Percentiles rank a stretch among this genome's conserved stretches.
Conservation (phyloP, 2,888 invertebrate genomes). For the Apoda limacodes region DNA sequence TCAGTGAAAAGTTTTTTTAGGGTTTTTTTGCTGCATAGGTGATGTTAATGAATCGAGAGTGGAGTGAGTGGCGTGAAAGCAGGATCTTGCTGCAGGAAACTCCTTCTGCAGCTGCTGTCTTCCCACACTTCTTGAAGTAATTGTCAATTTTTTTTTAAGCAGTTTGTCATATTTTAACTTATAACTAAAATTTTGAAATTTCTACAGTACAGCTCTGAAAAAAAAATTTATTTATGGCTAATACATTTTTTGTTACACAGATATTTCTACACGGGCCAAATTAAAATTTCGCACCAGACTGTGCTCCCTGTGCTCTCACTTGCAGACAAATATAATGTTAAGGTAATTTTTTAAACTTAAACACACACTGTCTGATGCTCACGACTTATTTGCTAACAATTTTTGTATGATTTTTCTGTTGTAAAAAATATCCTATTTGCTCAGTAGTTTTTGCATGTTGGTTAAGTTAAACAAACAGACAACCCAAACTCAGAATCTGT, state of each 20-base stretch:
- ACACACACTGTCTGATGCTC: too few species aligned
- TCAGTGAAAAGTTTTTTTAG: neutral
- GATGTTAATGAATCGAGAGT: conserved; percentile 95
- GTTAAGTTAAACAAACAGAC: too few species aligned
- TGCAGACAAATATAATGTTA: conserved; percentile 96
- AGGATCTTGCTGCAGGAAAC: conserved; percentile 88
- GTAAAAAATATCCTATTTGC: too few species aligned
- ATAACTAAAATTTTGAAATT: conserved; percentile 1
- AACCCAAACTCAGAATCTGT: too few species aligned
- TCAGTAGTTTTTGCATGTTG: too few species aligned
- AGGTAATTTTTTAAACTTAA: too few species aligned
- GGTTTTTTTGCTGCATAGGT: conserved; percentile 66
- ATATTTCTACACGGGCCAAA: conserved; percentile 91
- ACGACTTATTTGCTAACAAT: too few species aligned
- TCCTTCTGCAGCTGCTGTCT: conserved; percentile 84
- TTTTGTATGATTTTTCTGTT: too few species aligned
- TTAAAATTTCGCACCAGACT: conserved; percentile 84
- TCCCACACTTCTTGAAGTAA: conserved; percentile 88
- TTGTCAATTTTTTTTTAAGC: too few species aligned
- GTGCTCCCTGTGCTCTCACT: conserved; percentile 90
- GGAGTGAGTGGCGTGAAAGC: conserved; percentile 91
- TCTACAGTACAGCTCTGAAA: neutral
- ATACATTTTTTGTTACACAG: conserved; percentile 23
- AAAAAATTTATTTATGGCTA: conserved; percentile 9
- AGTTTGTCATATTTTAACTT: too few species aligned